Evolutionary conservation across 2,113 vertebrate genomes (phyloP).

Genomic region (Mobula birostris): DNA sequence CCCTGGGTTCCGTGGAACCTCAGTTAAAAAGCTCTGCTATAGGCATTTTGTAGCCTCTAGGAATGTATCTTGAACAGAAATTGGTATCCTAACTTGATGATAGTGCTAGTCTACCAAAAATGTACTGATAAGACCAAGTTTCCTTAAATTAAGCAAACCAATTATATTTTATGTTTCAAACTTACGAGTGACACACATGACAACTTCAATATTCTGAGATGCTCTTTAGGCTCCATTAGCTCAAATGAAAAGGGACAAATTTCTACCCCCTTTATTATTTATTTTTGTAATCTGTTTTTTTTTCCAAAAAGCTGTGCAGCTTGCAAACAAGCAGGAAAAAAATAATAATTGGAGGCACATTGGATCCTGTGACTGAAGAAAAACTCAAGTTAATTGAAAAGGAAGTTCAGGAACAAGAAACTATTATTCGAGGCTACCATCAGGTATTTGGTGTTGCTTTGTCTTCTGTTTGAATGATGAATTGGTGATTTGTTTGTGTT

Average conservation of each 20-base stretch:
- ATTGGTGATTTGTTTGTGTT: not conserved
- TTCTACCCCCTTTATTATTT: too few relatives aligned
- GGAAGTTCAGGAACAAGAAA: slow-evolving; percentile 80
- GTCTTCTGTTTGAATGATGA: not conserved
- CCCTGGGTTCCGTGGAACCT: too few relatives aligned
- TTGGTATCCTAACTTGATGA: not conserved
- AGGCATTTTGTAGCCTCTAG: not conserved
- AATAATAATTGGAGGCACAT: slow-evolving; percentile 47
- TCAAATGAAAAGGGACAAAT: too few relatives aligned
- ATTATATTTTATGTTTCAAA: not conserved
- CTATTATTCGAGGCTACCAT: slow-evolving; percentile 84
- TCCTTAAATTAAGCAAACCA: not conserved
- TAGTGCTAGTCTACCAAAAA: not conserved
- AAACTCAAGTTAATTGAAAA: slow-evolving; percentile 70
- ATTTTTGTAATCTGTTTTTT: not conserved
- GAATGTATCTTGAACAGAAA: not conserved
- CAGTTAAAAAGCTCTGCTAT: too few relatives aligned
- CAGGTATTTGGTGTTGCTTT: slow-evolving; percentile 57
- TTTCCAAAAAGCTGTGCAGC: slow-evolving; percentile 60
- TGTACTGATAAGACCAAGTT: not conserved
- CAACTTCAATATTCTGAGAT: not conserved
- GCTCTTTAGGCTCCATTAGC: not conserved
- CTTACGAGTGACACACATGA: not conserved
- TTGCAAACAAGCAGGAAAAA: slow-evolving; percentile 60
- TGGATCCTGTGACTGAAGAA: slow-evolving; percentile 57